These are phyloP conservation scores for Heterodera carotae DNA, from an alignment of 1,140 invertebrate species.

Conservation along the genomic window DNA sequence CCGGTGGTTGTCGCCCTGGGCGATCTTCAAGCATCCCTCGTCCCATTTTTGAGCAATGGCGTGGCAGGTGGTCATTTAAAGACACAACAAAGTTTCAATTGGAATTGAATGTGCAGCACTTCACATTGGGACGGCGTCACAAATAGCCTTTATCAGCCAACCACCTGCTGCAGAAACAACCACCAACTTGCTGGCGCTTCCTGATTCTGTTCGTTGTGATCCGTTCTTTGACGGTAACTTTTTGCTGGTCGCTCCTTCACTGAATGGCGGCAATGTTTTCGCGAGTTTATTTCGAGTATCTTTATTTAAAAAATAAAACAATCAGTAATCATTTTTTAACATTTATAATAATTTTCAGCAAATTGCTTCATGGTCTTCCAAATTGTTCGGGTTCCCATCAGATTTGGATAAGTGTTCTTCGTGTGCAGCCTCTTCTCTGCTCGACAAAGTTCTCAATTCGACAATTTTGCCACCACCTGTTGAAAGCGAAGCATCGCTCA, in stretches of 20 bases:
- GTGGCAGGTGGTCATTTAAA: constrained; percentile 40
- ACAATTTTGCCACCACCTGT: background rate
- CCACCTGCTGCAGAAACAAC: background rate
- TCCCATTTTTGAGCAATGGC: constrained; percentile 18
- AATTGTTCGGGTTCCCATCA: background rate
- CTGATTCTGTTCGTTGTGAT: constrained; percentile 17
- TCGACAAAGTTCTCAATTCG: background rate
- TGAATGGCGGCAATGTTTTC: constrained; percentile 35
- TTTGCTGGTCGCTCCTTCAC: constrained; percentile 38
- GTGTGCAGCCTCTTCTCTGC: background rate
- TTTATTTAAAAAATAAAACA: background rate
- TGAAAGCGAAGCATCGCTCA: background rate
- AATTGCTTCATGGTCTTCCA: constrained; percentile 21
- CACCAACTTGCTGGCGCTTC: background rate
- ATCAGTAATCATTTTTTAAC: background rate
- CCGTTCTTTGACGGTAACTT: constrained; percentile 29
- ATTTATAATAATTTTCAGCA: constrained; percentile 1
- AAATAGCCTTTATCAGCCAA: constrained; percentile 32
- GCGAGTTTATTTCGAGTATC: constrained; percentile 35
- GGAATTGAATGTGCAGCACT: constrained; percentile 24
- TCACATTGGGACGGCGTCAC: constrained; percentile 33
- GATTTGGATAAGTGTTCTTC: background rate
- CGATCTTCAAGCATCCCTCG: constrained; percentile 34
- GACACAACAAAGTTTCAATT: background rate
- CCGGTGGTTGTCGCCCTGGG: constrained; percentile 29